These are phyloP conservation scores for Sterna hirundo DNA, from an alignment of 2,113 vertebrate genomes.

Conservation along the genomic window DNA sequence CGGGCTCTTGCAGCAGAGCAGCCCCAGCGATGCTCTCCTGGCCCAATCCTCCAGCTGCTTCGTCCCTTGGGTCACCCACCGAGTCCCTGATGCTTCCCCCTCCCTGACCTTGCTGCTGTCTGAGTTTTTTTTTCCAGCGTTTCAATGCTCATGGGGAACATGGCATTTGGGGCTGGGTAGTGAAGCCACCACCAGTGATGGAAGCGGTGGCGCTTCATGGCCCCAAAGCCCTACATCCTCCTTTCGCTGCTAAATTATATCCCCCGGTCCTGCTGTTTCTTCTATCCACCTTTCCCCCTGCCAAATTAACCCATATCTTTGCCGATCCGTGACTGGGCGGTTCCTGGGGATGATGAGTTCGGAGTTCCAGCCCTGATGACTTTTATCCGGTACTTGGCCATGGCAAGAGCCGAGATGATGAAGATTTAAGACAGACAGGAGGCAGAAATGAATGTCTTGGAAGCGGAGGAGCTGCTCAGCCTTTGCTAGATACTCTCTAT, in stretches of 20 bases:
- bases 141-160: background rate
- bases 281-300: background rate
- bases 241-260: background rate
- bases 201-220: background rate
- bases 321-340: background rate
- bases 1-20: rapidly evolving
- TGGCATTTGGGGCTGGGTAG: rapidly evolving
- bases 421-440: background rate
- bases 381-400: background rate
- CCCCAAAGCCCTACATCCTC: background rate
- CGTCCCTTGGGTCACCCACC: rapidly evolving
- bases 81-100: background rate
- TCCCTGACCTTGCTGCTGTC: background rate
- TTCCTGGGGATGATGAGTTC: background rate
- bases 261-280: background rate
- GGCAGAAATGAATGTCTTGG: background rate
- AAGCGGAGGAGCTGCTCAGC: background rate
- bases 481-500: rapidly evolving
- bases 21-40: background rate
- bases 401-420: background rate
- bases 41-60: background rate
- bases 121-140: rapidly evolving
- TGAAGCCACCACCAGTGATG: background rate
- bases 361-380: rapidly evolving
- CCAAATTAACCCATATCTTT: background rate